Base-by-base conservation (phyloP, 2,888 invertebrate species). In the Panzeria rudis region DNA sequence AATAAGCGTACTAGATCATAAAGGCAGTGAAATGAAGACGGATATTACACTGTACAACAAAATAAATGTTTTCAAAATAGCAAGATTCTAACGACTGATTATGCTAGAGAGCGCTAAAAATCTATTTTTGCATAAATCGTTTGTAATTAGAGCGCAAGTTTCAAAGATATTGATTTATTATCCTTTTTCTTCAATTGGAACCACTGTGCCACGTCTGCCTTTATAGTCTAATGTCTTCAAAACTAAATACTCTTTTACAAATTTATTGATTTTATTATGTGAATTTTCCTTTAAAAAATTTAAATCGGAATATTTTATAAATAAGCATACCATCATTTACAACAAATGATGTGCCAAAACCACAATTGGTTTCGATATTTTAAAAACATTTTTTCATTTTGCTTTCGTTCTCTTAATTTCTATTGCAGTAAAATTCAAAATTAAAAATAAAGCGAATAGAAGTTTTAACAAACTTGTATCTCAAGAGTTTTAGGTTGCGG, bases 321-420 rank as follows among this genome's bases (percentile, higher is more conserved):
- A 61, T 5, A 47, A 23, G n/a, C 15, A 52, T 6, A 41, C n/a
- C 47, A 69, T 25, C 7, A 62, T 32, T 17, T 41, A 25, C 8
- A 92, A 90, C 90, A 91, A 92, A 92, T 91, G 91, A 90, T 90
- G 91, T 92, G 92, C 56, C 88, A 89, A 89, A 90, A 88, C 90
- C 91, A 88, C 90, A 88, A 87, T 87, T 88, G 86, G 87, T 62
- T 86, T 84, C 84, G 77, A 83, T 79, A 73, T 84, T 78, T 82
- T 73, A 59, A 54, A 35, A 76, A 25, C 9, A 50, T 59, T 66
- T 54, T 50, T 62, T 71, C 35, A 64, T 71, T 80, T 13, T 56
- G 25, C 59, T 66, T 66, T 66, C 66, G 44, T 83, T 50, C 75
- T 64, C 75, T 79, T 79, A 82, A 82, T 79, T 85, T 82, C 82